Percentiles rank a stretch among this genome's conserved stretches.
These are phyloP conservation scores for Tragopan temminckii DNA, from an alignment of 2,797 vertebrate species.

Conservation along the genomic window DNA sequence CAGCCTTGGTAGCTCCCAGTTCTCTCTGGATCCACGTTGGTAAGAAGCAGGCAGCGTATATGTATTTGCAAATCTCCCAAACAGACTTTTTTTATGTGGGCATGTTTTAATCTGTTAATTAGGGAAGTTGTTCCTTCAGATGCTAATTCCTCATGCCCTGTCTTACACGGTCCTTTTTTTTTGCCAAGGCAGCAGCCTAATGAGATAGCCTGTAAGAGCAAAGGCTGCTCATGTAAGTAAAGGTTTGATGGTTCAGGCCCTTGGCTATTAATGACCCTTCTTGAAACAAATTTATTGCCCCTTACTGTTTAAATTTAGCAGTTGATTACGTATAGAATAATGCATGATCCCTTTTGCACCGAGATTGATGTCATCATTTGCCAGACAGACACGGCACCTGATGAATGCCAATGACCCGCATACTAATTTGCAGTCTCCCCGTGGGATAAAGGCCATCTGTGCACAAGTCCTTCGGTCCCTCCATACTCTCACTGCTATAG, in stretches of 20 bases:
- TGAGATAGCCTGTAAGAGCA: background rate
- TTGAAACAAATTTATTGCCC: slow-evolving; percentile 16
- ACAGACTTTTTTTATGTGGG: background rate
- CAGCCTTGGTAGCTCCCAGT: background rate
- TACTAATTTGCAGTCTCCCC: background rate
- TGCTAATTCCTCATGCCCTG: background rate
- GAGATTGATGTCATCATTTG: slow-evolving; percentile 40
- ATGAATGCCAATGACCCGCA: slow-evolving; percentile 32
- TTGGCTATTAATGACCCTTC: slow-evolving; percentile 23
- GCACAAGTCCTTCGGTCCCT: background rate
- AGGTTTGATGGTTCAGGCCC: background rate
- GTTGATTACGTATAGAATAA: slow-evolving; percentile 58
- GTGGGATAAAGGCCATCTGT: background rate
- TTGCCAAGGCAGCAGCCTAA: background rate
- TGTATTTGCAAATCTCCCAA: background rate
- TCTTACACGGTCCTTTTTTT: background rate
- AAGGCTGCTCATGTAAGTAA: background rate
- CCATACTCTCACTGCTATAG: background rate
- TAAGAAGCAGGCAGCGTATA: background rate
- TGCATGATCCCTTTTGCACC: slow-evolving; percentile 26
- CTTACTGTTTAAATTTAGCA: slow-evolving; percentile 50
- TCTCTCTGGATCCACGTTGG: background rate
- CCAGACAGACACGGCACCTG: slow-evolving; percentile 22
- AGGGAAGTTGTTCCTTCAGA: slow-evolving; percentile 4
- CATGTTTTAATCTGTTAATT: slow-evolving; percentile 27